Conservation (phyloP, 2,113 vertebrate genomes). For the Melozone crissalis region DNA sequence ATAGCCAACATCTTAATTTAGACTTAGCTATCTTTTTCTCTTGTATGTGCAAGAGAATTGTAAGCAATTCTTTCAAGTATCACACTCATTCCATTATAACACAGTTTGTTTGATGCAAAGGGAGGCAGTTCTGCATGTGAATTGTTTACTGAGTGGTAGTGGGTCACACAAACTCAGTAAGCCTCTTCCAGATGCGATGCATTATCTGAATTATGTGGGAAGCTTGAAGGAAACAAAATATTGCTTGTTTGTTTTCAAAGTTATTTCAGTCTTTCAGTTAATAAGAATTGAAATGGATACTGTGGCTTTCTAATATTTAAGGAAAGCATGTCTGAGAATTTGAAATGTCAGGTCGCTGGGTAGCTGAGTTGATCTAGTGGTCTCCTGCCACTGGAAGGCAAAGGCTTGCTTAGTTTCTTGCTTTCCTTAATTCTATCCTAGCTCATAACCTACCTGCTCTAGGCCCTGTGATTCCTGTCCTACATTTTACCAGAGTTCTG, state of each 20-base stretch:
- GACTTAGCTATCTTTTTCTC: slow-evolving; percentile 84
- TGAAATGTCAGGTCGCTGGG: not conserved
- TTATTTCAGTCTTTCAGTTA: not conserved
- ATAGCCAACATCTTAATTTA: slow-evolving; percentile 99
- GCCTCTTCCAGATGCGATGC: slow-evolving; percentile 49
- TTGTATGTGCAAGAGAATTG: slow-evolving; percentile 82
- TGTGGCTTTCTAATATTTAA: not conserved
- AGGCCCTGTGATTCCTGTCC: not conserved
- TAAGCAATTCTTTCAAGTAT: slow-evolving; percentile 80
- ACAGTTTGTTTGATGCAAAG: slow-evolving; percentile 78
- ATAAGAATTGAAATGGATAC: not conserved
- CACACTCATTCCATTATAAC: slow-evolving; percentile 79
- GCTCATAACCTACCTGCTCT: not conserved
- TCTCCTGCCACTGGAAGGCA: not conserved
- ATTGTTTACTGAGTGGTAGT: slow-evolving; percentile 65
- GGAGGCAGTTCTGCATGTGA: slow-evolving; percentile 77
- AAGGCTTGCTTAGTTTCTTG: not conserved
- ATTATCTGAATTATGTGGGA: not conserved
- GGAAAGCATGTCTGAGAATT: not conserved
- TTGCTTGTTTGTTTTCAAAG: not conserved
- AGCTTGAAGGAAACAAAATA: not conserved
- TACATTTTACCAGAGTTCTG: not conserved
- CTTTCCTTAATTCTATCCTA: not conserved
- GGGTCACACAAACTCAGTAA: slow-evolving; percentile 52
- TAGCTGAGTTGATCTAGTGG: not conserved